Conservation (phyloP, 2,113 vertebrate genomes). For the Grammomys surdaster region DNA sequence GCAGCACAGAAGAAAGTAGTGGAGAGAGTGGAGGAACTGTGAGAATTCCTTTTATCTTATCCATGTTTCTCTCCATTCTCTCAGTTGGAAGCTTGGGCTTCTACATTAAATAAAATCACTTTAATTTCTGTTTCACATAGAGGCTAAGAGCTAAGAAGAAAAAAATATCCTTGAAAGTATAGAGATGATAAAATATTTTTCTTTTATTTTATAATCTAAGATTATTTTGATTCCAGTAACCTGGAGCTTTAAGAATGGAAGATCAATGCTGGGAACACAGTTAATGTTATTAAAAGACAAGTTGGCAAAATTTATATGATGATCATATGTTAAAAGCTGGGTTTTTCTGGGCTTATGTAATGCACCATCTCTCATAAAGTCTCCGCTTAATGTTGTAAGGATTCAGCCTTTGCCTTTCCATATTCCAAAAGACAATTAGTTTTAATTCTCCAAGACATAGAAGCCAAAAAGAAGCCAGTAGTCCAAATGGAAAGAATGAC, state of each 20-base stretch:
- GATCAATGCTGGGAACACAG: background rate
- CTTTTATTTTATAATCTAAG: background rate
- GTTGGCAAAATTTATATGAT: constrained; percentile 21
- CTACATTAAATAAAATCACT: background rate
- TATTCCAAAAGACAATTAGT: background rate
- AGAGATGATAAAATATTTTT: background rate
- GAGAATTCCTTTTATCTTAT: background rate
- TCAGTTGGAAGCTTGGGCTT: background rate
- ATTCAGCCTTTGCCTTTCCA: background rate
- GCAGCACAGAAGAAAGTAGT: background rate
- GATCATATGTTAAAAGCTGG: background rate
- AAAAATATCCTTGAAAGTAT: background rate
- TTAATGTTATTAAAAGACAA: constrained; percentile 35
- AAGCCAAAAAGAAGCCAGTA: background rate
- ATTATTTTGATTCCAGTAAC: constrained; percentile 36
- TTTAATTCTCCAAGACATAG: background rate
- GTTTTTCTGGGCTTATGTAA: background rate
- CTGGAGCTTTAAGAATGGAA: background rate
- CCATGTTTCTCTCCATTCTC: background rate
- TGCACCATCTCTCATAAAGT: background rate
- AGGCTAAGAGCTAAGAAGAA: background rate
- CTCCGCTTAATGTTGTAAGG: background rate
- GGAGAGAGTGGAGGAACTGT: background rate
- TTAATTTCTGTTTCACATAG: background rate
- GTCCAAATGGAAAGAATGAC: background rate